A percentile compares a stretch with the other conserved stretches of the same genome.
These are phyloP conservation scores for Ephestia elutella DNA, from an alignment of 1,140 invertebrate species.

Conservation along the genomic window DNA sequence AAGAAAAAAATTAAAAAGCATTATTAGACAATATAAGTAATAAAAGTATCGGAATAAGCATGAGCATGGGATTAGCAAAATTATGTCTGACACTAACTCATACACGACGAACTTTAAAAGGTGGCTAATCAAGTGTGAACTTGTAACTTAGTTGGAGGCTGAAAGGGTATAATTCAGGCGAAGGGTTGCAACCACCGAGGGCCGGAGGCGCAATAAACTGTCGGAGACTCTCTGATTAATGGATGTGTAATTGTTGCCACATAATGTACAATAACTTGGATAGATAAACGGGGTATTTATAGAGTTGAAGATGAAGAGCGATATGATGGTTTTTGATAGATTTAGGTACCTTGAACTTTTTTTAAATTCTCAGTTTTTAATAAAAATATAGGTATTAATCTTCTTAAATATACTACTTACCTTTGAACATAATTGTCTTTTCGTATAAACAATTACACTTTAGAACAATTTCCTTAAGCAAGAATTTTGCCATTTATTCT, in stretches of 20 bases:
- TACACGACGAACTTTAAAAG: conserved; percentile 25
- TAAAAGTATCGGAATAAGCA: neutral
- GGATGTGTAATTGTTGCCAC: conserved; percentile 60
- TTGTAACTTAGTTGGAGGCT: conserved; percentile 29
- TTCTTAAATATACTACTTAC: too few species aligned
- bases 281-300: conserved; percentile 41
- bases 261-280: conserved; percentile 56
- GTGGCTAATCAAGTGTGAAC: conserved; percentile 54
- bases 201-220: conserved; percentile 42
- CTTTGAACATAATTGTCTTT: too few species aligned
- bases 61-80: neutral
- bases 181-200: conserved; percentile 40
- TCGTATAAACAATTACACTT: too few species aligned
- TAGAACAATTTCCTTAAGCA: too few species aligned
- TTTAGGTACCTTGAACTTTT: too few species aligned
- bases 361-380: too few species aligned
- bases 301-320: conserved; percentile 15
- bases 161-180: conserved; percentile 41
- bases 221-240: conserved; percentile 50
- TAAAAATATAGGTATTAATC: too few species aligned
- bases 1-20: too few species aligned
- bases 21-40: neutral
- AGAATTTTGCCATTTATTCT: too few species aligned
- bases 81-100: neutral
- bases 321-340: too few species aligned